Conservation (phyloP, 2,888 invertebrate genomes). For the Tillus elongatus region DNA sequence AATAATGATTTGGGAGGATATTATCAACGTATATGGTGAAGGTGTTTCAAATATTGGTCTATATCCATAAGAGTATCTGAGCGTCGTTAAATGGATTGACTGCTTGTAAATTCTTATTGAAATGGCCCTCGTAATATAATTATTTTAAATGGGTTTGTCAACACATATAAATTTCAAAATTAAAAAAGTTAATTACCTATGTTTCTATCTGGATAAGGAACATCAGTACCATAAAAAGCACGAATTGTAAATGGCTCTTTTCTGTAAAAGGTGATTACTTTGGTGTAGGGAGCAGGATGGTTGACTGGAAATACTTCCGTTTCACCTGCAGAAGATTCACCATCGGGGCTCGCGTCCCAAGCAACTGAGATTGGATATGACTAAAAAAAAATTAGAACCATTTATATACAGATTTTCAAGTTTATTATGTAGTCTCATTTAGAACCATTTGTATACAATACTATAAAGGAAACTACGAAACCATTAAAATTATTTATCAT, state of each 20-base stretch:
- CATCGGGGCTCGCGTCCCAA: constrained; percentile 60
- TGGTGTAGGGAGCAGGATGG: constrained; percentile 87
- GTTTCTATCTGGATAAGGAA: constrained; percentile 66
- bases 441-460: too few species aligned
- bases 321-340: constrained; percentile 58
- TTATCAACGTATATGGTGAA: too few species aligned
- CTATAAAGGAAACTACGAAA: not conserved
- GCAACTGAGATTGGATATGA: constrained; percentile 77
- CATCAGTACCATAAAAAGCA: constrained; percentile 68
- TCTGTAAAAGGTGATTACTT: constrained; percentile 87
- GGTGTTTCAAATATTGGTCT: too few species aligned
- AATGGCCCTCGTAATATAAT: too few species aligned
- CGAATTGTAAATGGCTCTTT: constrained; percentile 80
- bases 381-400: constrained; percentile 28
- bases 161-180: too few species aligned
- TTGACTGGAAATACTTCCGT: constrained; percentile 87
- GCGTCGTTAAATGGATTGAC: too few species aligned
- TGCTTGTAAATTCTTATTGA: too few species aligned
- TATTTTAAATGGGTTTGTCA: not conserved
- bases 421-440: too few species aligned
- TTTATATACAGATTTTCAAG: too few species aligned
- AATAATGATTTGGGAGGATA: too few species aligned
- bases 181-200: constrained; percentile 55
- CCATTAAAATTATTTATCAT: constrained; percentile 1
- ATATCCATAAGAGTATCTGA: too few species aligned